Percentiles rank a stretch among this genome's conserved stretches.
phyloP scores from a whole-genome alignment of 2,797 vertebrate genomes.

The Platalea minor region DNA sequence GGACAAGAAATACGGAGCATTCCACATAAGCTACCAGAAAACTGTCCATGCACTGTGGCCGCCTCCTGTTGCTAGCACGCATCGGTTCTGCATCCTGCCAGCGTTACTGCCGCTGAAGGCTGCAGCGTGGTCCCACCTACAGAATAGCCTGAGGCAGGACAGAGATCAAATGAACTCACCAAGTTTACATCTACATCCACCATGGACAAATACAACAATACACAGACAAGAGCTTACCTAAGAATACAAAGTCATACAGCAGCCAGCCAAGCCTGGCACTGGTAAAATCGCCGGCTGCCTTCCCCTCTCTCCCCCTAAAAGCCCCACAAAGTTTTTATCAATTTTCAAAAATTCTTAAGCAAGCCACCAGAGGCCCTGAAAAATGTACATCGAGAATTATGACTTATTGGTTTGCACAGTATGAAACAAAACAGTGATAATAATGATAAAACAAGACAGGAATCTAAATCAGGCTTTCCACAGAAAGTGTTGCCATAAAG shows the following conservation, averaged over 20 bases:
- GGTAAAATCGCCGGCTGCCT: background rate
- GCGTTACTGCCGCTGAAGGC: background rate
- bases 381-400: background rate
- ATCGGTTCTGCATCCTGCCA: background rate
- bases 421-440: background rate
- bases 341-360: background rate
- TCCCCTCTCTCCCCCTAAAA: background rate
- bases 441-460: background rate
- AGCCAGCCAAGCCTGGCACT: background rate
- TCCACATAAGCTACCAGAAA: background rate
- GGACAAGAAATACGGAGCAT: background rate
- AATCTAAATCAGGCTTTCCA: background rate
- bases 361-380: background rate
- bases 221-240: background rate
- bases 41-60: background rate
- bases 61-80: background rate
- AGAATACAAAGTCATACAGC: background rate
- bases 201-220: background rate
- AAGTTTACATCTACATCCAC: background rate
- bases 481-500: background rate
- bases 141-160: background rate
- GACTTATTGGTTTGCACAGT: background rate
- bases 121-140: background rate
- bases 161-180: background rate
- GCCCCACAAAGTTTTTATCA: background rate